Conservation (phyloP, 2,113 vertebrate species). For the Hippopotamus amphibius region DNA sequence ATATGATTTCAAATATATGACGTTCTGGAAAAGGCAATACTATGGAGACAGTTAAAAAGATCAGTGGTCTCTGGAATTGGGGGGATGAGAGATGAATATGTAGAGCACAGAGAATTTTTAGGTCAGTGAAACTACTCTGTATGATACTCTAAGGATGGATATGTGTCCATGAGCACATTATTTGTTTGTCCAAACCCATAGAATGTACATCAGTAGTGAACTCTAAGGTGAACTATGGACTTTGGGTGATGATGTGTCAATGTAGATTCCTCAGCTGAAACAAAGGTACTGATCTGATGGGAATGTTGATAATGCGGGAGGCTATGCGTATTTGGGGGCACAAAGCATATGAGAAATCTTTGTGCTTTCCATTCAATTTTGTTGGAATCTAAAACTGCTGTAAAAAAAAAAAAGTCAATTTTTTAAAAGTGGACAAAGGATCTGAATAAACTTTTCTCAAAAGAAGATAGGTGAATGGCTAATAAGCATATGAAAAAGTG, state of each 20-base stretch:
- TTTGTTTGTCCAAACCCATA: background rate
- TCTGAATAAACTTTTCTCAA: slow-evolving; percentile 21
- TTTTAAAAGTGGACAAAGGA: background rate
- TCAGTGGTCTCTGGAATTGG: background rate
- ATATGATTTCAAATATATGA: background rate
- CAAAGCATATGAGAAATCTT: background rate
- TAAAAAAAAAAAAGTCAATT: background rate
- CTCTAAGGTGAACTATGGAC: background rate
- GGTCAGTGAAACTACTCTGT: background rate
- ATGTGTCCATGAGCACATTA: background rate
- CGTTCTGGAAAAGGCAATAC: background rate
- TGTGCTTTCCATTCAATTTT: background rate
- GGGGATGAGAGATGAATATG: background rate
- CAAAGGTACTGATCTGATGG: background rate
- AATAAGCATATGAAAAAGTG: background rate
- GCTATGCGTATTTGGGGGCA: background rate
- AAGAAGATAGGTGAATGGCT: background rate
- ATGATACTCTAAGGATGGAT: background rate
- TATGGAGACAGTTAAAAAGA: background rate
- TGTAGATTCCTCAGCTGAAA: background rate
- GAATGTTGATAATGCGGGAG: background rate
- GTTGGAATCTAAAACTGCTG: background rate
- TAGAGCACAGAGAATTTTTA: background rate
- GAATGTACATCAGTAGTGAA: background rate
- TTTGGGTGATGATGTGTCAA: background rate